These are phyloP conservation scores for Phalangium opilio DNA, from an alignment of 2,888 invertebrate genomes.

Conservation along the genomic window DNA sequence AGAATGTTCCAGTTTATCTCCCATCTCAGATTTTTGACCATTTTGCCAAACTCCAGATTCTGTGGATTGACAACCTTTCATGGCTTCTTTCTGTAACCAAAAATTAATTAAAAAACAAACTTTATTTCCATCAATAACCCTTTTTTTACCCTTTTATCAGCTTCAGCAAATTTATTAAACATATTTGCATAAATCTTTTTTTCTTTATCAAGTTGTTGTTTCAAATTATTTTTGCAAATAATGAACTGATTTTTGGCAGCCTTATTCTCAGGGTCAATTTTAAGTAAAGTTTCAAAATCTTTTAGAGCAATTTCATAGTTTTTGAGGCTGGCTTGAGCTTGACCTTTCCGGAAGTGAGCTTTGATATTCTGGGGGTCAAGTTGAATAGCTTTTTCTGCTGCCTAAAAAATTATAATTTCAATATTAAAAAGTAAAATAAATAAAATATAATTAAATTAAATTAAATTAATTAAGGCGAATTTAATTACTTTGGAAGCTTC, in stretches of 20 bases:
- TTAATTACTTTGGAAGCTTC: conserved; percentile 37
- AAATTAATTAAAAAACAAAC: too few species aligned
- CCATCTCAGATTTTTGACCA: too few species aligned
- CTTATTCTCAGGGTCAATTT: conserved; percentile 68
- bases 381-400: conserved; percentile 60
- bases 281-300: conserved; percentile 60
- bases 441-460: too few species aligned
- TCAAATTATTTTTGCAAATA: conserved; percentile 53
- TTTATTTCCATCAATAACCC: too few species aligned
- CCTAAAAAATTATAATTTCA: conserved; percentile 41
- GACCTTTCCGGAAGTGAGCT: conserved; percentile 72
- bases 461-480: too few species aligned
- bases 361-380: conserved; percentile 65
- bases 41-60: too few species aligned
- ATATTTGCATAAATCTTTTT: conserved; percentile 81
- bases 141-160: conserved; percentile 12
- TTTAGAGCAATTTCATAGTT: conserved; percentile 59
- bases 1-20: too few species aligned
- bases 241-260: conserved; percentile 64
- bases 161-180: conserved; percentile 69
- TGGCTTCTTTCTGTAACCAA: too few species aligned
- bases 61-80: too few species aligned
- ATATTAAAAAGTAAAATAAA: too few species aligned
- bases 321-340: conserved; percentile 39
- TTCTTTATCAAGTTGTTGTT: conserved; percentile 59